phyloP scores from a whole-genome alignment of 2,888 invertebrate genomes.

The Hecatera dysodea region DNA sequence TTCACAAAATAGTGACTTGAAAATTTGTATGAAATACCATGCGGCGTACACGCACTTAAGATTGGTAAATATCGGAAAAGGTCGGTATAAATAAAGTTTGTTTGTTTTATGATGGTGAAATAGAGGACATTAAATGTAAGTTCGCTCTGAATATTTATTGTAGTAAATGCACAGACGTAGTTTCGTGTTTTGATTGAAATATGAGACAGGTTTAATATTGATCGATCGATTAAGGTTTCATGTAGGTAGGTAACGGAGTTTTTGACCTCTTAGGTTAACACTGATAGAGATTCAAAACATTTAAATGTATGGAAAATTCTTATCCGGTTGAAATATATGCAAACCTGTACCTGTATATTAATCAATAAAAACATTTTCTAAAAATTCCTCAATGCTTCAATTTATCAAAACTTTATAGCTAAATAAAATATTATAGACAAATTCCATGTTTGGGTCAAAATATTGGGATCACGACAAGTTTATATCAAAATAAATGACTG shows the following conservation, averaged over 20 bases:
- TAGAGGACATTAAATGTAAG: too few species aligned
- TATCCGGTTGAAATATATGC: background rate
- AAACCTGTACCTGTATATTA: background rate
- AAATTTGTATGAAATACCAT: too few species aligned
- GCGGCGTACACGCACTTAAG: too few species aligned
- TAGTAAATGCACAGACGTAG: background rate
- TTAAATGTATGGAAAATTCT: background rate
- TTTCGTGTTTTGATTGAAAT: slow-evolving; percentile 5
- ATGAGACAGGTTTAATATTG: background rate
- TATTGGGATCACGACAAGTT: slow-evolving; percentile 22
- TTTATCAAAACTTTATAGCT: slow-evolving; percentile 4
- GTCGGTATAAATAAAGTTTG: too few species aligned
- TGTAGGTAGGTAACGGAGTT: slow-evolving; percentile 12
- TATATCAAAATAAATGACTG: slow-evolving; percentile 39
- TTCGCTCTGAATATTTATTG: too few species aligned
- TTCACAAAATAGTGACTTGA: too few species aligned
- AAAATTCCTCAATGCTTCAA: background rate
- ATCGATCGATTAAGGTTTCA: slow-evolving; percentile 18
- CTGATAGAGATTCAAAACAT: slow-evolving; percentile 15
- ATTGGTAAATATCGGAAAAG: too few species aligned
- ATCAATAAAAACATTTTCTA: background rate
- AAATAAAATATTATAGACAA: slow-evolving; percentile 9
- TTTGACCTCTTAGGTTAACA: slow-evolving; percentile 19
- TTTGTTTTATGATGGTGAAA: too few species aligned
- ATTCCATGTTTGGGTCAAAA: slow-evolving; percentile 21